phyloP scores from a whole-genome alignment of 2,888 invertebrate species.

The Spicauda simplicius region DNA sequence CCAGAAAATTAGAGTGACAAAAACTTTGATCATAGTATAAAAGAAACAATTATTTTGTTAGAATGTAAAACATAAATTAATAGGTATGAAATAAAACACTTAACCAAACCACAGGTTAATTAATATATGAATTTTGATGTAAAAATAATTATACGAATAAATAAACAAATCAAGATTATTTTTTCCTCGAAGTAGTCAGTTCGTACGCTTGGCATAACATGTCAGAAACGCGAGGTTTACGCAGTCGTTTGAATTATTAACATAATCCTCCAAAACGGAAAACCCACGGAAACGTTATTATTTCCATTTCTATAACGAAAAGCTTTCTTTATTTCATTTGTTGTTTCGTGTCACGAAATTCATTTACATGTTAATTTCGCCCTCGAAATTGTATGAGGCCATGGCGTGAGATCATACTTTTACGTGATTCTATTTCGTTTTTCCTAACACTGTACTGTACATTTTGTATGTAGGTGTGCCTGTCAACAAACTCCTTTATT shows the following conservation, averaged over 20 bases:
- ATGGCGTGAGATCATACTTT: constrained; percentile 37
- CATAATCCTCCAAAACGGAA: constrained; percentile 39
- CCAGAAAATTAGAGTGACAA: neutral
- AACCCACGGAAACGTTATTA: constrained; percentile 41
- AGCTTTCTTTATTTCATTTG: constrained; percentile 47
- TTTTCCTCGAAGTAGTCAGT: neutral
- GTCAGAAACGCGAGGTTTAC: constrained; percentile 19
- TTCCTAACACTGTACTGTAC: constrained; percentile 19
- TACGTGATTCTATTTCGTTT: constrained; percentile 34
- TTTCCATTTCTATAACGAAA: constrained; percentile 43
- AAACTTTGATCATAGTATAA: no score
- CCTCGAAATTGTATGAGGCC: constrained; percentile 39
- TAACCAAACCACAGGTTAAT: no score
- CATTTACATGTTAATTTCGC: constrained; percentile 59
- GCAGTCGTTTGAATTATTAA: constrained; percentile 38
- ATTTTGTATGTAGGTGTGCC: constrained; percentile 13
- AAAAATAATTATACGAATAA: no score
- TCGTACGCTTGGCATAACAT: neutral
- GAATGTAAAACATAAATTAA: no score
- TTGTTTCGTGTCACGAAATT: constrained; percentile 41
- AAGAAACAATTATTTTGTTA: no score
- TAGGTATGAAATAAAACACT: no score
- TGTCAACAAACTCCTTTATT: constrained; percentile 13
- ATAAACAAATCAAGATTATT: neutral
- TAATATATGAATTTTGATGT: no score